Conservation (phyloP, 2,888 invertebrate species). For the Spisula subtruncata region DNA sequence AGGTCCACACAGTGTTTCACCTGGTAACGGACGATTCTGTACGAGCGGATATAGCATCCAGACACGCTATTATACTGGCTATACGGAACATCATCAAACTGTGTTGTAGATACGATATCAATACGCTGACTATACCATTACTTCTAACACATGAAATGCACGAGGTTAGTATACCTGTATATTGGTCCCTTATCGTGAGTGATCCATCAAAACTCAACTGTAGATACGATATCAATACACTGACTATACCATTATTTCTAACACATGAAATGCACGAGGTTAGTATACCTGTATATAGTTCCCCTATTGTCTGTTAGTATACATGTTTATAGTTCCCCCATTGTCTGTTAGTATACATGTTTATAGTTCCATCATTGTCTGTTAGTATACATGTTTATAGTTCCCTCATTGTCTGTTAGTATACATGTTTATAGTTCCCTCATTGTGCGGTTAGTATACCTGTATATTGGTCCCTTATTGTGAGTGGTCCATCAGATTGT, state of each 20-base stretch:
- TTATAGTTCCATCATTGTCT: too few species aligned
- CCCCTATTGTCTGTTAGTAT: too few species aligned
- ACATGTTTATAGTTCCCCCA: too few species aligned
- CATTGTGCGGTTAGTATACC: too few species aligned
- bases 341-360: too few species aligned
- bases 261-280: conserved; percentile 98
- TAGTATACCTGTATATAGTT: conserved; percentile 75
- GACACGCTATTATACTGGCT: conserved; percentile 98
- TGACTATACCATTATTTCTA: conserved; percentile 97
- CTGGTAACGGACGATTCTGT: conserved; percentile 94
- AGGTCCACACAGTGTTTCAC: conserved; percentile 98
- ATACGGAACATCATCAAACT: conserved; percentile 97
- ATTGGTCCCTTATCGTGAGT: too few species aligned
- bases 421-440: too few species aligned
- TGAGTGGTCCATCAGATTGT: too few species aligned
- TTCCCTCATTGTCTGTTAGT: too few species aligned
- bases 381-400: too few species aligned
- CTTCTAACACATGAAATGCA: conserved; percentile 97
- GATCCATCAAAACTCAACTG: conserved; percentile 99
- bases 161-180: conserved; percentile 90
- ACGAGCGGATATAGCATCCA: conserved; percentile 94
- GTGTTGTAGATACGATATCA: conserved; percentile 97
- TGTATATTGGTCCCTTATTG: too few species aligned
- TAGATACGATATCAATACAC: conserved; percentile 96
- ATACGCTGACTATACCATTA: conserved; percentile 96